Evolutionary conservation across 2,888 invertebrate genomes (phyloP).

Genomic region (Idaea straminata): DNA sequence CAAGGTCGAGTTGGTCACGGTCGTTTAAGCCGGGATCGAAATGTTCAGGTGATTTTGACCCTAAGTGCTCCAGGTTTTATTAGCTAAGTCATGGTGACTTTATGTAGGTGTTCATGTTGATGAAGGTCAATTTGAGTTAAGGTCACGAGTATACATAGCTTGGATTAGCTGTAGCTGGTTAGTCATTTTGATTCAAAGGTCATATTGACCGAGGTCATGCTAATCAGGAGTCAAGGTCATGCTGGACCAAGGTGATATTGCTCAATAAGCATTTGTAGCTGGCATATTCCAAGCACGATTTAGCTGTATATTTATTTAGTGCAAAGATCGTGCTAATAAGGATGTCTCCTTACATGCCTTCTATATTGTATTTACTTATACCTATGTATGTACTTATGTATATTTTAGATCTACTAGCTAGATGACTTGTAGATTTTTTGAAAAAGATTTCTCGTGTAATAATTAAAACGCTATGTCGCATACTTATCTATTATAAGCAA

Average conservation of each 20-base stretch:
- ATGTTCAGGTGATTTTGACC: neutral
- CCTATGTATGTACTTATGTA: constrained; percentile 1
- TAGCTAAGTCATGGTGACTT: no score
- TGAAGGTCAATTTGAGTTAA: neutral
- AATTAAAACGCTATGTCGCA: neutral
- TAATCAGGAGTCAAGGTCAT: constrained; percentile 3
- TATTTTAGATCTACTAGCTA: neutral
- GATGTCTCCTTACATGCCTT: neutral
- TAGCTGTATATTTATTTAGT: constrained; percentile 2
- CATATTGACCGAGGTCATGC: neutral
- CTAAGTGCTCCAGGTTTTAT: neutral
- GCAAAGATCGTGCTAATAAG: neutral
- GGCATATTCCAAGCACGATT: constrained; percentile 1
- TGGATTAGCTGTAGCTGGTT: neutral
- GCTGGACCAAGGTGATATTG: constrained; percentile 19
- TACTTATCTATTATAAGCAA: neutral
- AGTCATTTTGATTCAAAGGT: neutral
- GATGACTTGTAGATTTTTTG: neutral
- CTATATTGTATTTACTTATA: neutral
- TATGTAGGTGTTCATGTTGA: neutral
- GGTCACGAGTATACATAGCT: neutral
- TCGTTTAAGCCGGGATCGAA: neutral
- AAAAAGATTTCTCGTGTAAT: neutral
- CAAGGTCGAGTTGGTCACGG: constrained; percentile 8
- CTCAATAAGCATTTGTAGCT: constrained; percentile 27